Evolutionary conservation across 37 sponge, comb jelly and placozoan species (phyloP), one percentile per base, ranked within the genome.

Genomic region (Halisarca cf. caerulea): DNA sequence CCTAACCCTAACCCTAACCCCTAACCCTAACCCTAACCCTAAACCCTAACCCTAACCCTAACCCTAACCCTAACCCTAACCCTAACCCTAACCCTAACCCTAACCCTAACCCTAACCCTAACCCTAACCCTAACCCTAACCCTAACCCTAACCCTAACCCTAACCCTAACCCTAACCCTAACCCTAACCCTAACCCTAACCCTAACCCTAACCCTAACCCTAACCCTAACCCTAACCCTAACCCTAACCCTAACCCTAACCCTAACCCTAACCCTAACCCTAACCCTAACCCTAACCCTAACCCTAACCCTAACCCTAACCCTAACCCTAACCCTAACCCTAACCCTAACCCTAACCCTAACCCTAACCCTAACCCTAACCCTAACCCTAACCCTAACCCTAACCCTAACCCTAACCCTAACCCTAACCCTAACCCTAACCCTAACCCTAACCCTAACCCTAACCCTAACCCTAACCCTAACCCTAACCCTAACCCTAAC

Each of bases 41-140:
- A 78, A 83, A 83, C 84, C 84, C 58, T 55, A 55, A 55, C 58
- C 58, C 58, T 55, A 55, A 55, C 58, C 58, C 58, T 55, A 55
- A 55, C 58, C 58, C 58, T 55, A 55, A 55, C 58, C 58, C 58
- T 55, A 55, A 55, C 58, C 58, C 58, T 55, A 55, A 55, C 58
- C 58, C 58, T 55, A 55, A 55, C 58, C 58, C 58, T 55, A 55
- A 55, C 58, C 58, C 58, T 55, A 55, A 55, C 58, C 58, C 58
- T 55, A 55, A 55, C 58, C 58, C 58, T 55, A 55, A 55, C 58
- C 58, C 58, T 55, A 55, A 55, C 58, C 58, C 58, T 55, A 55
- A 55, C 58, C 58, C 58, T 55, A 55, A 55, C 58, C 58, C 58
- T 55, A 55, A 55, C 58, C 58, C 58, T 55, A 55, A 55, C 58